Percentiles rank a stretch among this genome's conserved stretches.
Evolutionary conservation across 2,797 vertebrate genomes (phyloP).

Genomic region (Uromys caudimaculatus): DNA sequence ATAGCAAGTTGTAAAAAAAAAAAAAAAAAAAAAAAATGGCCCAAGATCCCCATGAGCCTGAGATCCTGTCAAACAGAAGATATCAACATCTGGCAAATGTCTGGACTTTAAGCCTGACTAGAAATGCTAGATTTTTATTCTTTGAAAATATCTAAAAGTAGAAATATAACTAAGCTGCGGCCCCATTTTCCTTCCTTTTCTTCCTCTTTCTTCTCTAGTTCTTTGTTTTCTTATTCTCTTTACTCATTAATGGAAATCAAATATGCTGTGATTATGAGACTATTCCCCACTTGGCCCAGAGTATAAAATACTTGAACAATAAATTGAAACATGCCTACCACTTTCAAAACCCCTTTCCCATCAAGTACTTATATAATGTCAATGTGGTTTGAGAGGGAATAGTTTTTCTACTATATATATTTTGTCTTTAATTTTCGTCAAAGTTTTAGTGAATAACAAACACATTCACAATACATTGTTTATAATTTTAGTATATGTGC

Average conservation of each 20-base stretch:
- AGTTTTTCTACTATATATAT: neutral
- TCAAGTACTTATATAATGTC: neutral
- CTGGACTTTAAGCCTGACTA: neutral
- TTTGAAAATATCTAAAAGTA: neutral
- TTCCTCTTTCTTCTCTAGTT: neutral
- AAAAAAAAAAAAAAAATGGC: neutral
- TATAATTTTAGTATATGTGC: neutral
- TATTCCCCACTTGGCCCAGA: neutral
- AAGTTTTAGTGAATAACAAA: neutral
- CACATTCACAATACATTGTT: neutral
- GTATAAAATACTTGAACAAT: neutral
- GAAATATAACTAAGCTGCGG: neutral
- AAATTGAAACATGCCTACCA: neutral
- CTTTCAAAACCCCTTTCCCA: neutral
- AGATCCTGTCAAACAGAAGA: neutral
- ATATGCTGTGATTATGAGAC: neutral
- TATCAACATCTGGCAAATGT: neutral
- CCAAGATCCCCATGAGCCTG: neutral
- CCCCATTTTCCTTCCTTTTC: neutral
- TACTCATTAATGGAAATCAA: neutral
- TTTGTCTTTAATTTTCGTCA: neutral
- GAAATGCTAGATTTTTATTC: neutral
- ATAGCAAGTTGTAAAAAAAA: neutral
- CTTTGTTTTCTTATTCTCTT: too few species aligned
- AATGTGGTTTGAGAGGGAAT: neutral